Percentiles rank a stretch among this genome's conserved stretches.
These are phyloP conservation scores for Alloplasta piceator DNA, from an alignment of 2,888 invertebrate genomes.

Conservation along the genomic window DNA sequence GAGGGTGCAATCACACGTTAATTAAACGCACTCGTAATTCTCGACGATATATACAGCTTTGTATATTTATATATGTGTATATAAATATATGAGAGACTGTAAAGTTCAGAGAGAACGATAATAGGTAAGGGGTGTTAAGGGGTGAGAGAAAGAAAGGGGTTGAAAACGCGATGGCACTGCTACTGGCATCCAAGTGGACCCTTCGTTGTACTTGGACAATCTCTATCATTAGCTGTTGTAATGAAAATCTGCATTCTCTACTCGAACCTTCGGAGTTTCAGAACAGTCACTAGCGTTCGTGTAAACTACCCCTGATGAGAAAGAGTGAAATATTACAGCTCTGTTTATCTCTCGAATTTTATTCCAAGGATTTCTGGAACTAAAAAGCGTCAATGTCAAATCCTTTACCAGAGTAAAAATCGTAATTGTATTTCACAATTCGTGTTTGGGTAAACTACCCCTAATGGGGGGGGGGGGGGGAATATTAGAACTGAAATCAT, in stretches of 20 bases:
- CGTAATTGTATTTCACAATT: too few relatives aligned
- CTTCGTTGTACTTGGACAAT: conserved; percentile 60
- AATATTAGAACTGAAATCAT: too few relatives aligned
- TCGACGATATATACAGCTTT: conserved; percentile 35
- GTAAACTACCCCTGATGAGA: too few relatives aligned
- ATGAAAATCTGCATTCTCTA: conserved; percentile 55
- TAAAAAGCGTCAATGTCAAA: too few relatives aligned
- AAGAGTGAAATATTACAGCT: too few relatives aligned
- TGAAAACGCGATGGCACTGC: conserved; percentile 68
- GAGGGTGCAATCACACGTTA: conserved; percentile 44
- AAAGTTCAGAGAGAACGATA: conserved; percentile 67
- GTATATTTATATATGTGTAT: too few relatives aligned
- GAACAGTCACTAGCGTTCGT: background rate
- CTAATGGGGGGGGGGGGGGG: too few relatives aligned
- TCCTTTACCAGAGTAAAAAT: too few relatives aligned
- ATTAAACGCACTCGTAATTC: conserved; percentile 63
- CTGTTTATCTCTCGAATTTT: too few relatives aligned
- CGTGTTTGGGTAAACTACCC: too few relatives aligned
- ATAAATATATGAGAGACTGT: conserved; percentile 18
- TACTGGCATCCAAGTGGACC: conserved; percentile 78
- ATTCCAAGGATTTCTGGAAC: too few relatives aligned
- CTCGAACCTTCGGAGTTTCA: conserved; percentile 26
- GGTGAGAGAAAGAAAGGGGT: conserved; percentile 67
- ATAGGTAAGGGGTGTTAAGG: conserved; percentile 25
- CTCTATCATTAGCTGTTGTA: conserved; percentile 53